Evolutionary conservation across 2,888 invertebrate genomes (phyloP).

Genomic region (Eulithis prunata): DNA sequence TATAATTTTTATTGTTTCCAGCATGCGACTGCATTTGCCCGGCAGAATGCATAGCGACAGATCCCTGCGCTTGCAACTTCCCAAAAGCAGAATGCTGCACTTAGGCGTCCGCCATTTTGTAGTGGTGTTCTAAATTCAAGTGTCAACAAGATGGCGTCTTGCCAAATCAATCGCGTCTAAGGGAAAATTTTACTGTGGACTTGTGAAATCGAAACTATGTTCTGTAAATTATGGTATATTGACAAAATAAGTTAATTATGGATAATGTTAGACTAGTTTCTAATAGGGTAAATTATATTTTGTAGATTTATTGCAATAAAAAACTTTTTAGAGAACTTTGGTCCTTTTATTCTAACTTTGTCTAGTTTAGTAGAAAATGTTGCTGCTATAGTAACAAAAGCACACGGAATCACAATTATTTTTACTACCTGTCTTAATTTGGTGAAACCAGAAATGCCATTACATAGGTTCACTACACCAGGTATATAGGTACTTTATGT

Average conservation of each 20-base stretch:
- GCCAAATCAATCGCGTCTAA: slow-evolving; percentile 31
- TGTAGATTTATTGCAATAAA: slow-evolving; percentile 37
- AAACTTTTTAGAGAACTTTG: slow-evolving; percentile 35
- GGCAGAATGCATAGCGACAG: slow-evolving; percentile 70
- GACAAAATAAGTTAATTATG: slow-evolving; percentile 29
- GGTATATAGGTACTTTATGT: too few relatives aligned
- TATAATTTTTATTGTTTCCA: slow-evolving; percentile 47
- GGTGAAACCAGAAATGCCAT: too few relatives aligned
- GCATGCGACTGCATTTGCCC: slow-evolving; percentile 75
- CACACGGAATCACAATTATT: too few relatives aligned
- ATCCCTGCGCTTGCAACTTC: slow-evolving; percentile 74
- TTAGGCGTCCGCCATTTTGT: slow-evolving; percentile 53
- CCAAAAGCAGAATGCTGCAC: slow-evolving; percentile 71
- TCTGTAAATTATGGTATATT: slow-evolving; percentile 21
- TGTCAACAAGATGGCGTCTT: slow-evolving; percentile 43
- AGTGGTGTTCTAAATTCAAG: slow-evolving; percentile 58
- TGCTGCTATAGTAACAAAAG: slow-evolving; percentile 5
- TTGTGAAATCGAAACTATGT: slow-evolving; percentile 6
- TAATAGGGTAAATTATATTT: slow-evolving; percentile 36
- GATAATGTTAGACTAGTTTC: slow-evolving; percentile 31
- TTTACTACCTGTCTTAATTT: too few relatives aligned
- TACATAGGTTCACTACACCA: too few relatives aligned
- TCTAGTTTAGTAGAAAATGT: neutral
- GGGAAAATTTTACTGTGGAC: slow-evolving; percentile 21
- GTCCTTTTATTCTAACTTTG: slow-evolving; percentile 34